phyloP scores from a whole-genome alignment of 1,140 invertebrate species.

The Saxidomus purpurata region DNA sequence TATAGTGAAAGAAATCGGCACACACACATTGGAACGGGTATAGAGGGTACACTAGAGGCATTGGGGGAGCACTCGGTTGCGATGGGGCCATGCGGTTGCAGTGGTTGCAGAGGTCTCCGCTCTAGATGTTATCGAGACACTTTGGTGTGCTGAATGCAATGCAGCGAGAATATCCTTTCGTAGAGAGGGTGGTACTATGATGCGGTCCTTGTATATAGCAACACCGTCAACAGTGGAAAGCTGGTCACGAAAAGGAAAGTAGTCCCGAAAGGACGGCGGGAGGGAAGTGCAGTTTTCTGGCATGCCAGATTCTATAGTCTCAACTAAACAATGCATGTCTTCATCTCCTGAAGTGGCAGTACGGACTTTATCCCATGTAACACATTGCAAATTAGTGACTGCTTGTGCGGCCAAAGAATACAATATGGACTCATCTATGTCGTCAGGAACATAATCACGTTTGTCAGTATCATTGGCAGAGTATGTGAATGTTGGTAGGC shows the following conservation, averaged over 20 bases:
- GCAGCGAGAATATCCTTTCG: conserved; percentile 16
- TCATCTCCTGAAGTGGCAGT: conserved; percentile 62
- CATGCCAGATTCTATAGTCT: conserved; percentile 56
- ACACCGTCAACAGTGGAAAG: not conserved
- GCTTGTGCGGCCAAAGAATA: not conserved
- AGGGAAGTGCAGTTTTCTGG: conserved; percentile 43
- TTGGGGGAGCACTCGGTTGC: conserved; percentile 61
- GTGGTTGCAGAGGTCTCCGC: conserved; percentile 59
- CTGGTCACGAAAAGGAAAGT: conserved; percentile 55
- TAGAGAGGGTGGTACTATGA: not conserved
- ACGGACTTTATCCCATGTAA: conserved; percentile 66
- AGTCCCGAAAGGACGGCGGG: conserved; percentile 55
- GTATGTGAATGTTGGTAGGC: not conserved
- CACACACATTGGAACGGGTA: conserved; percentile 76
- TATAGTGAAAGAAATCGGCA: conserved; percentile 69
- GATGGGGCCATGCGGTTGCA: conserved; percentile 69
- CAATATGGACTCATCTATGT: not conserved
- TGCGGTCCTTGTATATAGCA: not conserved
- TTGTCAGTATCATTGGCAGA: conserved; percentile 2
- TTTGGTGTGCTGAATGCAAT: conserved; percentile 72
- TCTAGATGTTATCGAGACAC: conserved; percentile 66
- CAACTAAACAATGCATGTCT: not conserved
- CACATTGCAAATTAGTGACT: not conserved
- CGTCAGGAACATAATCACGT: conserved; percentile 65
- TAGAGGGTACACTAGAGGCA: conserved; percentile 49